Base-by-base conservation (phyloP, 1,140 invertebrate species). In the Diorhabda sublineata region DNA sequence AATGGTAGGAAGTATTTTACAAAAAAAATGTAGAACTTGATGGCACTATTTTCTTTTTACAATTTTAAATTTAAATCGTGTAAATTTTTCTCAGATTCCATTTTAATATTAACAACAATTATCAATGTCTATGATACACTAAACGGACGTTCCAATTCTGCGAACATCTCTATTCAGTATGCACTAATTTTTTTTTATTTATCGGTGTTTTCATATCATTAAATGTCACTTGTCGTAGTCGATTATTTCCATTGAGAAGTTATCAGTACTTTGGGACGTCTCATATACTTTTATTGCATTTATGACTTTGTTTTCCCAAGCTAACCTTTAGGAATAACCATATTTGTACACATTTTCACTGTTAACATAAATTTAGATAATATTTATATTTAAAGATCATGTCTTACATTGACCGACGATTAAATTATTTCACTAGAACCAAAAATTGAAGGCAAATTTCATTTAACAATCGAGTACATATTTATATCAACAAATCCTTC, bases 51-150 rank as follows among this genome's bases (percentile, higher is more conserved):
- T 75, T 69, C 66, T 73, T 73, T 70, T 60, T 52, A 68, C 62
- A 42, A 56, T 9, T 45, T 45, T 57, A 66, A 26, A 57, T 9
- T 42, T 45, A 61, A 61, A 66, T 70, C 73, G 76, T 77, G 76
- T 73, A 77, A 74, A 74, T 76, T 67, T 26, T 74, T 73, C 67
- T 70, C 71, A 73, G 71, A 77, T 77, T 77, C 75, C 75, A 75
- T 72, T 74, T 61, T 70, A 64, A 61, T 70, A 69, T 66, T 66
- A 67, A 67, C 71, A 69, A 72, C 74, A 71, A 65, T 64, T 71
- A 45, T 45, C 47, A 65, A 68, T 74, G 63, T 62, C 61, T 62
- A 62, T 45, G 61, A 8, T n/a, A n/a, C 26, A 26, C 26, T 26
- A 26, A 26, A 26, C 26, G 26, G 26, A 26, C 26, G 26, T 26